A percentile compares a stretch with the other conserved stretches of the same genome.
phyloP scores from a whole-genome alignment of 2,888 invertebrate species.

The Onchidella celtica region DNA sequence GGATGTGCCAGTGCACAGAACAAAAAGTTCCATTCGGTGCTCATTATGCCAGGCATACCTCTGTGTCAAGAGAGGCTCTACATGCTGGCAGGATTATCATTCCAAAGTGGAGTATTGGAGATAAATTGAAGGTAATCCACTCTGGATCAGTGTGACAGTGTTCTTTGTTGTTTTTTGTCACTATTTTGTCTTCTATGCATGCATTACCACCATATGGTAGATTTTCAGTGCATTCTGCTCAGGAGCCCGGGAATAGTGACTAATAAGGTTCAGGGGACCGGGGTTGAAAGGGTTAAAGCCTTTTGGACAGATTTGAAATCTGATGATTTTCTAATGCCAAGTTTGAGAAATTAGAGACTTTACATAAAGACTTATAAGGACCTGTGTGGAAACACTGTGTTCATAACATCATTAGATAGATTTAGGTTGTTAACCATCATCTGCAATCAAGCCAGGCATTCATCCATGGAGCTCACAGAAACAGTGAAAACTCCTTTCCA shows the following conservation, averaged over 20 bases:
- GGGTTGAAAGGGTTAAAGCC: neutral
- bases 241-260: neutral
- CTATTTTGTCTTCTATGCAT: constrained; percentile 2
- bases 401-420: too few relatives aligned
- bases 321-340: too few relatives aligned
- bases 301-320: too few relatives aligned
- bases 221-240: neutral
- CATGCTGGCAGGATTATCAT: constrained; percentile 17
- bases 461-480: too few relatives aligned
- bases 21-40: constrained; percentile 10
- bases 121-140: neutral
- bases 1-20: neutral
- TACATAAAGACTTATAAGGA: too few relatives aligned
- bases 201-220: neutral
- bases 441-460: too few relatives aligned
- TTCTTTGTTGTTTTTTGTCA: neutral
- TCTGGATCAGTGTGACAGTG: neutral
- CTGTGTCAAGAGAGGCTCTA: constrained; percentile 7
- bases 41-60: neutral
- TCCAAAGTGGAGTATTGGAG: constrained; percentile 13
- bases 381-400: too few relatives aligned
- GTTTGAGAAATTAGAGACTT: too few relatives aligned
- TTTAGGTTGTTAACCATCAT: too few relatives aligned
- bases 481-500: too few relatives aligned
- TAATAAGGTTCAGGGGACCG: neutral